These are phyloP conservation scores for Drosophila sordidula DNA, from an alignment of 2,888 invertebrate genomes.

Conservation along the genomic window DNA sequence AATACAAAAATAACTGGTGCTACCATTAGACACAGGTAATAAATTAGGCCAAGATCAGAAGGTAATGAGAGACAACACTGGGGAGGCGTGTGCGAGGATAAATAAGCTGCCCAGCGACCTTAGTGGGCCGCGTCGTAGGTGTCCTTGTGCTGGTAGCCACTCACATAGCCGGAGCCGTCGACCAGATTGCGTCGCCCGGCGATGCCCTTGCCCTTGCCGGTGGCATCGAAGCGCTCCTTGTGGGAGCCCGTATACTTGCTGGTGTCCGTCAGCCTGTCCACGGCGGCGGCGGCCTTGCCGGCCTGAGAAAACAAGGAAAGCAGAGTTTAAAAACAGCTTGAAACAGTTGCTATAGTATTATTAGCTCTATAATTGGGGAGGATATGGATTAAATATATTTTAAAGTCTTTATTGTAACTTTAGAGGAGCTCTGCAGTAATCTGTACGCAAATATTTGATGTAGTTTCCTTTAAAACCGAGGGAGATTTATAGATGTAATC, in stretches of 20 bases:
- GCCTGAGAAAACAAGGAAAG: constrained; percentile 66
- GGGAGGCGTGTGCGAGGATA: constrained; percentile 8
- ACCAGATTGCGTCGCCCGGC: constrained; percentile 91
- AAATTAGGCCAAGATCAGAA: constrained; percentile 43
- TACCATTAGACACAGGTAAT: constrained; percentile 42
- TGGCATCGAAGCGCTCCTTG: constrained; percentile 93
- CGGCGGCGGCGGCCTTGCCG: constrained; percentile 85
- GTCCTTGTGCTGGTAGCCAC: constrained; percentile 93
- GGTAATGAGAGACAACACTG: constrained; percentile 40
- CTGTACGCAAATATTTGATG: too few relatives aligned
- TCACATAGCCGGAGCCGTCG: constrained; percentile 92
- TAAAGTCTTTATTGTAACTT: too few relatives aligned
- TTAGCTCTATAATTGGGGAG: too few relatives aligned
- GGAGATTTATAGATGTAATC: too few relatives aligned
- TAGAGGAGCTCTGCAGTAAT: too few relatives aligned
- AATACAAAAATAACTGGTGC: constrained; percentile 51
- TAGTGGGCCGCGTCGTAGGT: constrained; percentile 89
- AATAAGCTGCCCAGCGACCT: constrained; percentile 13
- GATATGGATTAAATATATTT: too few relatives aligned
- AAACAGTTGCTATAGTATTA: too few relatives aligned
- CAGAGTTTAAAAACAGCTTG: too few relatives aligned
- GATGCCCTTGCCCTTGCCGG: constrained; percentile 94
- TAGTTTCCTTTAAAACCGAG: too few relatives aligned
- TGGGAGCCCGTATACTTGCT: constrained; percentile 95
- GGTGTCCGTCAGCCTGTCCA: constrained; percentile 92